A percentile compares a stretch with the other conserved stretches of the same genome.
Conservation (phyloP, 2,888 invertebrate species). For the Aromia moschata region DNA sequence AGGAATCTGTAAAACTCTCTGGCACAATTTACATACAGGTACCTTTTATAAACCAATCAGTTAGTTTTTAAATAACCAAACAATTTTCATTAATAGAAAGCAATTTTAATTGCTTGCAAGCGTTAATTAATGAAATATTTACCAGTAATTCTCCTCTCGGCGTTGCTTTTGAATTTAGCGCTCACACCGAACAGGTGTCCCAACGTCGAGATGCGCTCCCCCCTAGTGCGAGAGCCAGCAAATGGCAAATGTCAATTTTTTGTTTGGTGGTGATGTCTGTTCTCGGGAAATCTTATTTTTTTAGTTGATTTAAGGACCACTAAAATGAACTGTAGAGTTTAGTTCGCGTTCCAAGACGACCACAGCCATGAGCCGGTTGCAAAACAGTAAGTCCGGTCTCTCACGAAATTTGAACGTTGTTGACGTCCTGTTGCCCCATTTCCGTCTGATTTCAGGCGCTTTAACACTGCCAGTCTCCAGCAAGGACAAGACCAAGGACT, state of each 20-base stretch:
- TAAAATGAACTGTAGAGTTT: constrained; percentile 39
- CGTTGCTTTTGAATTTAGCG: neutral
- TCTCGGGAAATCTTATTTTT: constrained; percentile 35
- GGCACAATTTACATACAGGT: too few relatives aligned
- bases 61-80: too few relatives aligned
- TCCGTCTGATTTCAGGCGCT: constrained; percentile 39
- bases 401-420: constrained; percentile 18
- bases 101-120: too few relatives aligned
- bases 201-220: neutral
- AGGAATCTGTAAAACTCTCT: too few relatives aligned
- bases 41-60: too few relatives aligned
- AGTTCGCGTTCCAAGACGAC: constrained; percentile 15
- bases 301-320: constrained; percentile 33
- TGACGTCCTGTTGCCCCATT: constrained; percentile 15
- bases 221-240: constrained; percentile 4
- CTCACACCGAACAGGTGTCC: neutral
- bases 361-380: constrained; percentile 47
- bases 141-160: too few relatives aligned
- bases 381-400: constrained; percentile 49
- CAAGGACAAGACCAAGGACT: constrained; percentile 73
- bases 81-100: too few relatives aligned
- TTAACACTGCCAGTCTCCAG: constrained; percentile 43
- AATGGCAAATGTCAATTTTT: constrained; percentile 48
- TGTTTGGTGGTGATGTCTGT: constrained; percentile 50
- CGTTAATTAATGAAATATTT: too few relatives aligned